Percentiles rank a stretch among this genome's conserved stretches.
phyloP scores from a whole-genome alignment of 2,113 vertebrate species.

The Pseudopipra pipra region DNA sequence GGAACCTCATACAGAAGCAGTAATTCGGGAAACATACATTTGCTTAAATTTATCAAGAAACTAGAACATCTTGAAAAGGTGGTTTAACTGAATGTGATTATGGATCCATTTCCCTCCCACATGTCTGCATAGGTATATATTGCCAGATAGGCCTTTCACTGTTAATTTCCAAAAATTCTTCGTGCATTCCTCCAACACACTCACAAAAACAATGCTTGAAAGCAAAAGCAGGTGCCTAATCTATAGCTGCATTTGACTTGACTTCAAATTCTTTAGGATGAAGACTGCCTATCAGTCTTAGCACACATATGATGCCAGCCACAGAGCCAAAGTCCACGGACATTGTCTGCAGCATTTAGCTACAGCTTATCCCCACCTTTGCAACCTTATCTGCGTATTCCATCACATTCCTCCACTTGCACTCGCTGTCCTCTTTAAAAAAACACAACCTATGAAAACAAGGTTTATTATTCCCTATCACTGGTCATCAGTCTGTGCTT shows the following conservation, averaged over 20 bases:
- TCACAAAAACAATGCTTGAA: not conserved
- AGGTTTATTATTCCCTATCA: accelerated
- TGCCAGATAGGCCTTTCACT: not conserved
- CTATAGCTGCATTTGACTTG: not conserved
- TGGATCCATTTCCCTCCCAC: not conserved
- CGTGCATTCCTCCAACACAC: not conserved
- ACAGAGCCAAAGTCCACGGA: not conserved
- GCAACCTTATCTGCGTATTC: not conserved
- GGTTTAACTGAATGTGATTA: not conserved
- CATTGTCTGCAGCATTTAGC: not conserved
- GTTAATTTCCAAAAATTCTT: not conserved
- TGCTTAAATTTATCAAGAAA: not conserved
- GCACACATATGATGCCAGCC: not conserved
- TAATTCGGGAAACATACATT: not conserved
- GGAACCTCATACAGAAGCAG: not conserved
- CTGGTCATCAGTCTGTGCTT: not conserved
- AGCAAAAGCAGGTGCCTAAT: not conserved
- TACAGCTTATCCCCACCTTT: not conserved
- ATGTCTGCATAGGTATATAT: not conserved
- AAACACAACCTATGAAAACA: not conserved
- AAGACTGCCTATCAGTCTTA: not conserved
- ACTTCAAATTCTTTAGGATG: not conserved
- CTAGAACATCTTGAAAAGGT: not conserved
- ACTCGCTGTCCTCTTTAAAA: not conserved
- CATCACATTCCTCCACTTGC: not conserved